Evolutionary conservation across 2,797 vertebrate species (phyloP).

Genomic region (Pangasius sanitwongsei): DNA sequence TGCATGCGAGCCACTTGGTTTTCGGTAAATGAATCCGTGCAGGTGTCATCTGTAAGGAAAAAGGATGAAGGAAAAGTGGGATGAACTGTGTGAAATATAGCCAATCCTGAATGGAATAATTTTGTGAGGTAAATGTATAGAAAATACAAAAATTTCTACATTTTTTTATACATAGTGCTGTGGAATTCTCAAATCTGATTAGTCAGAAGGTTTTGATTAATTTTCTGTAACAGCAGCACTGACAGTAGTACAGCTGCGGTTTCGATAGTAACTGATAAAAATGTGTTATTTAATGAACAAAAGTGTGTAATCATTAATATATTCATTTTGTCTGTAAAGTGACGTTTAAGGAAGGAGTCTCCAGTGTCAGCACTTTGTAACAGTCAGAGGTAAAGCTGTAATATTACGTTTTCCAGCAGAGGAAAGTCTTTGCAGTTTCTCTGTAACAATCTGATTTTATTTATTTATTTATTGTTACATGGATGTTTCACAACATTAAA

Average conservation of each 20-base stretch:
- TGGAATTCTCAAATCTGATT: neutral
- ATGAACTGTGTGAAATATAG: neutral
- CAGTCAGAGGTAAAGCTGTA: neutral
- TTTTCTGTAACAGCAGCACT: neutral
- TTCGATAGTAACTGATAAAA: neutral
- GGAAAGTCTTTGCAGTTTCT: neutral
- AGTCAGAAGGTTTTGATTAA: neutral
- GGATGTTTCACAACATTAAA: neutral
- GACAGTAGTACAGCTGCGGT: neutral
- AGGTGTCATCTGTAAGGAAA: slow-evolving; percentile 86
- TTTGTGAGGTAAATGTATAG: no score
- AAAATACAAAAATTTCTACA: neutral
- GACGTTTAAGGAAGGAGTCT: neutral
- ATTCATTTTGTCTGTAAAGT: neutral
- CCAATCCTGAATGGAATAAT: neutral
- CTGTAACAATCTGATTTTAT: neutral
- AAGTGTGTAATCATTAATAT: neutral
- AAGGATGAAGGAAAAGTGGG: neutral
- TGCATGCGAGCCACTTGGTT: slow-evolving; percentile 99
- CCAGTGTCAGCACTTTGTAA: neutral
- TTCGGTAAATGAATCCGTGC: slow-evolving; percentile 94
- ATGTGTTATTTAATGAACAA: neutral
- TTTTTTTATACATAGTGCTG: neutral
- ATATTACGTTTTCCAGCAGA: no score
- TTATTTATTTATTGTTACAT: neutral